A percentile compares a stretch with the other conserved stretches of the same genome.
Conservation (phyloP, 2,113 vertebrate species). For the Pedetes capensis region DNA sequence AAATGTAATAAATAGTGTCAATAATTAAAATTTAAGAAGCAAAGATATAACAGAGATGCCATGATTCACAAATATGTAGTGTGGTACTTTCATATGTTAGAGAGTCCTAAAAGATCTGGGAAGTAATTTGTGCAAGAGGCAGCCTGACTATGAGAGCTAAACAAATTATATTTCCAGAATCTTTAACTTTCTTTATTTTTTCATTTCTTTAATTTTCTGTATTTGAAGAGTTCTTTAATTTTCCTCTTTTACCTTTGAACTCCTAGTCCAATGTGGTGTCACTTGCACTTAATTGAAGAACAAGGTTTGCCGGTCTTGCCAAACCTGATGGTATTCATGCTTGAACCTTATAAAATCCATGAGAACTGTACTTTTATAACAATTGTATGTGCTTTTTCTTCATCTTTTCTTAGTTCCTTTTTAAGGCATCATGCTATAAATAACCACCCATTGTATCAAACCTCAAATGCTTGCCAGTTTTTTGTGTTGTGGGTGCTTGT, state of each 20-base stretch:
- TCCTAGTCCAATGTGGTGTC: background rate
- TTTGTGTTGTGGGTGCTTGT: too few relatives aligned
- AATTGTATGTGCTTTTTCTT: background rate
- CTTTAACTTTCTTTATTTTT: slow-evolving; percentile 24
- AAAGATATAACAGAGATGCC: rapidly evolving
- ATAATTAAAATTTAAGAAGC: background rate
- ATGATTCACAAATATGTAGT: background rate
- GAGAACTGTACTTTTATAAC: background rate
- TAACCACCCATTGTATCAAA: background rate
- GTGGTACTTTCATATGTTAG: background rate
- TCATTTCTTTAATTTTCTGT: slow-evolving; percentile 2
- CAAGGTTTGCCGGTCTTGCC: background rate
- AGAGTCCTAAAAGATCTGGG: too few relatives aligned
- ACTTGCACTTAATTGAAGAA: background rate
- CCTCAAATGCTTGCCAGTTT: too few relatives aligned
- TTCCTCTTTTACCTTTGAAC: background rate
- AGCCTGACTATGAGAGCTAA: background rate
- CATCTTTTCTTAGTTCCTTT: background rate
- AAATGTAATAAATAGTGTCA: background rate
- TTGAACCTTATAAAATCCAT: background rate
- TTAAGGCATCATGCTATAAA: background rate
- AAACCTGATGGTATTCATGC: background rate
- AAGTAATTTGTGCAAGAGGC: background rate
- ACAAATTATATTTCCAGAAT: background rate
- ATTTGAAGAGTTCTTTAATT: too few relatives aligned